Evolutionary conservation across 1,140 invertebrate genomes (phyloP).

Genomic region (Trichonephila clavata): DNA sequence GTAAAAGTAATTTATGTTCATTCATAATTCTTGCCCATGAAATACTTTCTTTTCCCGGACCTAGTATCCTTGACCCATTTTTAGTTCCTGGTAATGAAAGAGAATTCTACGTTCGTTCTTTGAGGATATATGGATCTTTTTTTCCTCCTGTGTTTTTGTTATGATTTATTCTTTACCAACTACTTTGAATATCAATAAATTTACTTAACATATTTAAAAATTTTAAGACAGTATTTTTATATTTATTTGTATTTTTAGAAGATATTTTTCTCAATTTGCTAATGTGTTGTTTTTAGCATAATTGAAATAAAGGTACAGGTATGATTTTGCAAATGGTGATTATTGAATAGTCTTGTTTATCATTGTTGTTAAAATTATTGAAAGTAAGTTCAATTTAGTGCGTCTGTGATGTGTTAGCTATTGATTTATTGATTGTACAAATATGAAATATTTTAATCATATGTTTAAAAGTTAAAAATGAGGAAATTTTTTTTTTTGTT

Average conservation of each 20-base stretch:
- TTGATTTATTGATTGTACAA: too few species aligned
- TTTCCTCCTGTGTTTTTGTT: neutral
- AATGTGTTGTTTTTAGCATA: neutral
- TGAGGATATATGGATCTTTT: neutral
- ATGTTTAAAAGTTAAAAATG: too few species aligned
- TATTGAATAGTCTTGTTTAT: neutral
- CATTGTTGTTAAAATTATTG: too few species aligned
- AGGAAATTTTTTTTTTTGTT: too few species aligned
- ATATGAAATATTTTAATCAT: too few species aligned
- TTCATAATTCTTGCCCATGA: neutral
- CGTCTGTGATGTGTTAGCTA: too few species aligned
- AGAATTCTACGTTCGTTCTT: neutral
- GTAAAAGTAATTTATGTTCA: neutral
- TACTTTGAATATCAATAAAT: neutral
- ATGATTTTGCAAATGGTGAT: neutral
- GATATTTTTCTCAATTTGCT: too few species aligned
- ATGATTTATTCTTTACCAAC: neutral
- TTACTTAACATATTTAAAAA: too few species aligned
- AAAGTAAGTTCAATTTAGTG: too few species aligned
- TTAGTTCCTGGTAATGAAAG: constrained; percentile 52
- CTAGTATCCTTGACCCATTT: constrained; percentile 52
- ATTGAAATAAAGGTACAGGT: neutral
- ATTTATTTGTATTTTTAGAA: too few species aligned
- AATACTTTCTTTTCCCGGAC: constrained; percentile 21
- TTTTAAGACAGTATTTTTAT: too few species aligned